Percentiles rank a stretch among this genome's conserved stretches.
These are phyloP conservation scores for Neopelma chrysocephalum DNA, from an alignment of 2,797 vertebrate species.

Conservation along the genomic window DNA sequence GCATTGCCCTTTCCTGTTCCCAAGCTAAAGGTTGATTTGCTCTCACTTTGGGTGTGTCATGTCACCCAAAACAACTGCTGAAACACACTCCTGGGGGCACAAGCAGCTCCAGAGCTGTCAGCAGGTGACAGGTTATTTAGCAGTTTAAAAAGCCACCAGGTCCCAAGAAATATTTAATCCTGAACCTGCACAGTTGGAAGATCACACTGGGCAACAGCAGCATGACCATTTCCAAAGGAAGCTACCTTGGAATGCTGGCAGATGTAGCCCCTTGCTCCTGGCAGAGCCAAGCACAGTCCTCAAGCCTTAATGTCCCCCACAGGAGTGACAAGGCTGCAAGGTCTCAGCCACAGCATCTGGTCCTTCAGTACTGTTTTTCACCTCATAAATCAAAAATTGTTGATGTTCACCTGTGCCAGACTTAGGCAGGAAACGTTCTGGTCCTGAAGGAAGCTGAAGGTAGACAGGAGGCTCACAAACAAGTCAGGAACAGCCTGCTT, in stretches of 20 bases:
- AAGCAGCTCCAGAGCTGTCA: background rate
- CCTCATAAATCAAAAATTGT: background rate
- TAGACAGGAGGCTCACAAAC: background rate
- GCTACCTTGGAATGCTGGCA: background rate
- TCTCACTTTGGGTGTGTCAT: background rate
- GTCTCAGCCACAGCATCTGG: background rate
- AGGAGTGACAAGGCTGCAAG: background rate
- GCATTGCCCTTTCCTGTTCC: background rate
- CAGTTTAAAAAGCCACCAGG: background rate
- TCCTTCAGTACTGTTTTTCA: background rate
- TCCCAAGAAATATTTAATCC: background rate
- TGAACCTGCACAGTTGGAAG: background rate
- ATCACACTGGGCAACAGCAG: background rate
- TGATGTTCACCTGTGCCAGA: background rate
- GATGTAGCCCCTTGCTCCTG: background rate
- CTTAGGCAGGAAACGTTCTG: background rate
- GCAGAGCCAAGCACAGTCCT: background rate
- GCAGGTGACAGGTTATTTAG: background rate
- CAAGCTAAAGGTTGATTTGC: background rate
- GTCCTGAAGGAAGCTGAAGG: background rate
- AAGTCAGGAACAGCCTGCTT: background rate
- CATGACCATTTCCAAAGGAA: background rate
- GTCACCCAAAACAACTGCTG: background rate
- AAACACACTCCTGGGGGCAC: background rate
- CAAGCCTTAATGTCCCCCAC: background rate